A percentile compares a stretch with the other conserved stretches of the same genome.
These are phyloP conservation scores for Pangasianodon gigas DNA, from an alignment of 2,113 vertebrate genomes.

Conservation along the genomic window DNA sequence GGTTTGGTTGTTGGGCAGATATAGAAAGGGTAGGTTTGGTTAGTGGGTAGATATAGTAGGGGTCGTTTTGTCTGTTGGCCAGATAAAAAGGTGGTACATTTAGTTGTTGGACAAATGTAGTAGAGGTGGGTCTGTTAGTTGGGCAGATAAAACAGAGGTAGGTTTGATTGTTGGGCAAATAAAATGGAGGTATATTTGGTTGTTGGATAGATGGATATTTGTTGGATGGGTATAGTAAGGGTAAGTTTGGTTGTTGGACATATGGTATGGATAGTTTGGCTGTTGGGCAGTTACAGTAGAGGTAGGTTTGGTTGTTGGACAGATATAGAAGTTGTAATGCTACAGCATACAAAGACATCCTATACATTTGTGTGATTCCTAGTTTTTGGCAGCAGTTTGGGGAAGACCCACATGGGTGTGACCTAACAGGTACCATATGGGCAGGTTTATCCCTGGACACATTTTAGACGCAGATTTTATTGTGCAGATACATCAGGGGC, in stretches of 20 bases:
- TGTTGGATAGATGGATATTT: not conserved
- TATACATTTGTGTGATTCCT: too few relatives aligned
- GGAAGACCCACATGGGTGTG: not conserved
- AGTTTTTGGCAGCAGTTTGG: not conserved
- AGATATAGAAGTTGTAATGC: not conserved
- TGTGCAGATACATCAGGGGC: not conserved
- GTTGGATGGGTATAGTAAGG: not conserved
- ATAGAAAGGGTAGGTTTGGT: not conserved
- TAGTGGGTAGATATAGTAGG: not conserved
- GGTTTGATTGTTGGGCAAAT: not conserved
- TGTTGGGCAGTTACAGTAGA: not conserved
- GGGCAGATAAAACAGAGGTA: not conserved
- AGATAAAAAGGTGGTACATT: too few relatives aligned
- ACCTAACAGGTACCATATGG: not conserved
- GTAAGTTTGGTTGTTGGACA: not conserved
- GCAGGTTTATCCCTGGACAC: not conserved
- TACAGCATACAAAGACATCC: too few relatives aligned
- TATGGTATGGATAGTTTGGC: not conserved
- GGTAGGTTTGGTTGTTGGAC: not conserved
- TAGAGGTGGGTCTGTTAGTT: not conserved
- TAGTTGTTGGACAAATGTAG: too few relatives aligned
- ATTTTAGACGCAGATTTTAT: not conserved
- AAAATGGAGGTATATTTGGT: not conserved
- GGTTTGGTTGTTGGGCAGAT: not conserved
- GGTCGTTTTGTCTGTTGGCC: too few relatives aligned